Evolutionary conservation across 1,140 invertebrate species (phyloP).

Genomic region (Zaprionus ghesquierei): DNA sequence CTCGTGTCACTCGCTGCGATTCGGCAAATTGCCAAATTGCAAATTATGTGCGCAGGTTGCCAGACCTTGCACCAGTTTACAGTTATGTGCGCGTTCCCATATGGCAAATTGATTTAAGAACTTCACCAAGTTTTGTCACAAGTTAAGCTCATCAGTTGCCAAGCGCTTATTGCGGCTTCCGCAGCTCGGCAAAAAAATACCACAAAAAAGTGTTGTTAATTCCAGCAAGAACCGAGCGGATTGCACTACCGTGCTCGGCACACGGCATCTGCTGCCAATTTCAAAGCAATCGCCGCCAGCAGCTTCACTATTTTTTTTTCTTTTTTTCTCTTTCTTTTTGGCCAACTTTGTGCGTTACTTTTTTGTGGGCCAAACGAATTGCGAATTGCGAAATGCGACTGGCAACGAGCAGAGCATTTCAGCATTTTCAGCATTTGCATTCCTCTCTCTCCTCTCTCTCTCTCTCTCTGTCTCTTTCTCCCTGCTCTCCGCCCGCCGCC

Average conservation of each 20-base stretch:
- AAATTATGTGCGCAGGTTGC: slow-evolving; percentile 4
- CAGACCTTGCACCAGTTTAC: not conserved
- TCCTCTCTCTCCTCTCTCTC: not conserved
- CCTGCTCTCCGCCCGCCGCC: no score
- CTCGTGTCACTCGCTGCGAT: slow-evolving; percentile 32
- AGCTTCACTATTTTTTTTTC: slow-evolving; percentile 9
- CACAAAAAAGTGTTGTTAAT: slow-evolving; percentile 1
- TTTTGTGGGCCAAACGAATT: slow-evolving; percentile 15
- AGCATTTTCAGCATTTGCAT: not conserved
- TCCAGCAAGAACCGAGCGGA: slow-evolving; percentile 7
- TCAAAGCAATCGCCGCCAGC: slow-evolving; percentile 50
- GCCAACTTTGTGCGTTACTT: slow-evolving; percentile 9
- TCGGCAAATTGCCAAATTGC: slow-evolving; percentile 17
- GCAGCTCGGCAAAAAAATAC: not conserved
- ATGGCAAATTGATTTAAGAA: not conserved
- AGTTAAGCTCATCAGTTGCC: not conserved
- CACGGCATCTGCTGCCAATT: slow-evolving; percentile 34
- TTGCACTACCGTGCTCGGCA: not conserved
- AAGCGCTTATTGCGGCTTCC: not conserved
- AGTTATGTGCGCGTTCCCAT: not conserved
- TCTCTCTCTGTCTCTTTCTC: no score
- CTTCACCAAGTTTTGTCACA: not conserved
- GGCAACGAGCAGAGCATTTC: not conserved
- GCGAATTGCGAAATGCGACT: not conserved
- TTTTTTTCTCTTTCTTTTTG: slow-evolving; percentile 29